Evolutionary conservation across 1,140 invertebrate species (phyloP), one percentile per base, ranked within the genome.

Genomic region (Panulirus ornatus): DNA sequence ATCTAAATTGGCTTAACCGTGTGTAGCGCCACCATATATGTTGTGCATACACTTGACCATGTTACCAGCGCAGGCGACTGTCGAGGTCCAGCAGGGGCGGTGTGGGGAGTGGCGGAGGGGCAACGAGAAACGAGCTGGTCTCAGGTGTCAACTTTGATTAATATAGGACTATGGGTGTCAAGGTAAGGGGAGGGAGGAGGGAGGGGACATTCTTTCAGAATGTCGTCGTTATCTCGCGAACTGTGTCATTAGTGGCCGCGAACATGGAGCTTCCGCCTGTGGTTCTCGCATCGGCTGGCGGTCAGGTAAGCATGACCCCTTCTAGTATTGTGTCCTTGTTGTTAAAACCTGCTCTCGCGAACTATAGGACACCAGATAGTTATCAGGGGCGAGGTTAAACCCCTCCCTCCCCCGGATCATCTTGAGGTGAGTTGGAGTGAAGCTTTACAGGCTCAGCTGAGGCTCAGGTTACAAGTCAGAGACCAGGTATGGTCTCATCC

Each of bases 21-120:
- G 58, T 66, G 58, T 66, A 66, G 30, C 3, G 58, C 11, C n/a
- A 3, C 58, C 58, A 22, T 66, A 66, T 66, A 66, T 5, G 58
- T 30, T 66, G 58, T 30, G 27, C n/a, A 66, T 19, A 58, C 54
- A 58, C 54, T 66, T 66, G 58, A 66, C 58, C 58, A 66, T 66
- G 58, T 66, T 30, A 66, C 22, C 58, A 6, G 22, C 22, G 58
- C 5, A n/a, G 58, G 58, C 22, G 30, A 22, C 58, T 63, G 58
- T 27, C 11, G 51, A 1, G 19, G 16, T 3, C 11, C 19, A 58
- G 51, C 0, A 66, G n/a, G 5, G 5, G n/a, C 3, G 2, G n/a
- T 5, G 9, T 22, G n/a, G 1, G 0, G n/a, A 66, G n/a, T 1
- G 5, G n/a, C 27, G 3, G 11, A 30, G 3, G 19, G 16, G 5